Base-by-base conservation (phyloP, 2,797 vertebrate species). In the Eospalax fontanierii region DNA sequence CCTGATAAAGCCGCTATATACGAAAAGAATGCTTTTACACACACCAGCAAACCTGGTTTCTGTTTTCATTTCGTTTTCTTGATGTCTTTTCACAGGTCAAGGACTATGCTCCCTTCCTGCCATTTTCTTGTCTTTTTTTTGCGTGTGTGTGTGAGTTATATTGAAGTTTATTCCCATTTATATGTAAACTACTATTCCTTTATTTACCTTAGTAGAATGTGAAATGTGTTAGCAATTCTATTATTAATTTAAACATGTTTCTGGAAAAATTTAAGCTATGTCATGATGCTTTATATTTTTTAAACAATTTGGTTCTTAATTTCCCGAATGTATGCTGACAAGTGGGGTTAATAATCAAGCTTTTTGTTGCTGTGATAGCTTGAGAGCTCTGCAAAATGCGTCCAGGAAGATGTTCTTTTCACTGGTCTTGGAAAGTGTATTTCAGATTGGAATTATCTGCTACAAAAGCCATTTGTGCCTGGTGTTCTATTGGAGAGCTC, bases 151-250 rank as follows among this genome's bases (percentile, higher is more conserved):
- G 33, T 68, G 35, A 87, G 50, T 92, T 26, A 61, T 54, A 40
- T 5, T 59, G 12, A 79, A 89, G 90, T 91, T 95, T 93, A 66
- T 70, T 12, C 7, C 6, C 21, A 19, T 91, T 96, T 89, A n/a
- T 50, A 10, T 84, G 61, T 70, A 86, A 73, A 6, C 6, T 76
- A 33, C 54, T 87, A 50, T 96, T 86, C 7, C 40, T 30, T 21
- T 16, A 50, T 50, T 50, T 50, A 50, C 65, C 18, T 80, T 66
- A 18, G 68, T 59, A 92, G 6, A 79, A 7, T 89, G 7, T 83
- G 11, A 63, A 18, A 82, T 63, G 50, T 65, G 57, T 76, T 73
- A 38, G 28, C 28, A 65, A 35, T 76, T 86, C 92, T 76, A 63
- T 14, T 89, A 90, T 66, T 87, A 76, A 92, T 83, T 63, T 28